phyloP scores from a whole-genome alignment of 2,888 invertebrate genomes.

The Acrobasis suavella region DNA sequence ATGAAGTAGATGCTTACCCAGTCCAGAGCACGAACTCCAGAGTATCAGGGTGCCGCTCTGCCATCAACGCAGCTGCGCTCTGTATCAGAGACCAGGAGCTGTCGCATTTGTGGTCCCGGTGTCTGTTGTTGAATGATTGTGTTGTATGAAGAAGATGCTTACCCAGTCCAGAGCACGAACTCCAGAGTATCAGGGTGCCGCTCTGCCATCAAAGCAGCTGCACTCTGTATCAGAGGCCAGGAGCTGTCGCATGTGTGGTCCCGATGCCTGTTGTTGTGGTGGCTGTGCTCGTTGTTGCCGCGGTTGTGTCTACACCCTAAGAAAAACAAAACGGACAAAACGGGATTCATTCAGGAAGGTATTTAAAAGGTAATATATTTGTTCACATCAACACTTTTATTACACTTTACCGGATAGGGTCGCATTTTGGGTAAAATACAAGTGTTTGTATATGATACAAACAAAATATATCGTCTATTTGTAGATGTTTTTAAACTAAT shows the following conservation, averaged over 20 bases:
- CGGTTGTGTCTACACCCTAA: constrained; percentile 74
- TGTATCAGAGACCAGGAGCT: constrained; percentile 95
- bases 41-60: constrained; percentile 90
- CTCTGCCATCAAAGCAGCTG: constrained; percentile 92
- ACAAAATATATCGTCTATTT: no score
- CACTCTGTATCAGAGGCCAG: constrained; percentile 94
- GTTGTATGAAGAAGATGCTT: constrained; percentile 43
- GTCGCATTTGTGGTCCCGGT: constrained; percentile 82
- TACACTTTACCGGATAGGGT: no score
- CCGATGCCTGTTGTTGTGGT: constrained; percentile 74
- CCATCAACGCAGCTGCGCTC: constrained; percentile 94
- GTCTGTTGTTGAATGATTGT: constrained; percentile 27
- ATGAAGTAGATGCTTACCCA: constrained; percentile 83
- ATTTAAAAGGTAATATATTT: no score
- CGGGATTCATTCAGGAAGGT: not conserved
- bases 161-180: constrained; percentile 98
- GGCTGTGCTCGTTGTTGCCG: constrained; percentile 78
- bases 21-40: constrained; percentile 97
- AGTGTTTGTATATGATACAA: no score
- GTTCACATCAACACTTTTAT: no score
- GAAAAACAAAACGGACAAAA: no score
- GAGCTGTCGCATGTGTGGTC: constrained; percentile 93
- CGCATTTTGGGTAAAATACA: no score
- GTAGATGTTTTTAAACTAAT: no score
- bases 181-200: constrained; percentile 93